Evolutionary conservation across 1,140 invertebrate genomes (phyloP).

Genomic region (Dreissena rostriformis): DNA sequence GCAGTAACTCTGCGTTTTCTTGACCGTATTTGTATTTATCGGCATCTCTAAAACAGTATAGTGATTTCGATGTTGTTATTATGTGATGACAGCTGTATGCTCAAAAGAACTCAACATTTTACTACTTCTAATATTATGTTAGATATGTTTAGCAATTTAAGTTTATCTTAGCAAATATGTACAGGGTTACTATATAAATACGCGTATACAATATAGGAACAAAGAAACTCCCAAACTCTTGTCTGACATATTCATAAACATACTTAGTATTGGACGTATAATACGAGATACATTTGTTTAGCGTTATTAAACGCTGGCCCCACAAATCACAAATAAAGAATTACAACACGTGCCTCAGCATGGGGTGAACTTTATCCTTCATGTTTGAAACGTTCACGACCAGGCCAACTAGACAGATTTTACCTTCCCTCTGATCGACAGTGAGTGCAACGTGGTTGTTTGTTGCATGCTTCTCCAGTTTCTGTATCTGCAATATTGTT

Average conservation of each 20-base stretch:
- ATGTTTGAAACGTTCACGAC: slow-evolving; percentile 1
- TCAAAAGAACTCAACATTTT: not conserved
- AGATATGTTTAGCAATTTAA: too few species aligned
- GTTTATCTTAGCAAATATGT: too few species aligned
- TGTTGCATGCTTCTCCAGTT: not conserved
- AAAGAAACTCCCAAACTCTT: too few species aligned
- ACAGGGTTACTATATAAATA: too few species aligned
- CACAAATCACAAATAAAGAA: too few species aligned
- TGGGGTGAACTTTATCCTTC: not conserved
- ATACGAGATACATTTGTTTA: too few species aligned
- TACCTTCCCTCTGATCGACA: not conserved
- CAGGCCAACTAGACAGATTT: slow-evolving; percentile 18
- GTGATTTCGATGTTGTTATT: not conserved
- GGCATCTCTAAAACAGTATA: not conserved
- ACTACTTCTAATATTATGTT: too few species aligned
- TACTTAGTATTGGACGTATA: too few species aligned
- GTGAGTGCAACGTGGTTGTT: slow-evolving; percentile 25
- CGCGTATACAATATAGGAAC: too few species aligned
- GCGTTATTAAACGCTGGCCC: too few species aligned
- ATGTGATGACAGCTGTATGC: not conserved
- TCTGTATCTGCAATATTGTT: slow-evolving; percentile 9
- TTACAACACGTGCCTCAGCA: not conserved
- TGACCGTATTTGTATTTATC: slow-evolving; percentile 18
- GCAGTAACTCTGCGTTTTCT: slow-evolving; percentile 19
- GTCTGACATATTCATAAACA: too few species aligned